Conservation (phyloP, 1,140 invertebrate genomes). For the Hesperophylax magnus region DNA sequence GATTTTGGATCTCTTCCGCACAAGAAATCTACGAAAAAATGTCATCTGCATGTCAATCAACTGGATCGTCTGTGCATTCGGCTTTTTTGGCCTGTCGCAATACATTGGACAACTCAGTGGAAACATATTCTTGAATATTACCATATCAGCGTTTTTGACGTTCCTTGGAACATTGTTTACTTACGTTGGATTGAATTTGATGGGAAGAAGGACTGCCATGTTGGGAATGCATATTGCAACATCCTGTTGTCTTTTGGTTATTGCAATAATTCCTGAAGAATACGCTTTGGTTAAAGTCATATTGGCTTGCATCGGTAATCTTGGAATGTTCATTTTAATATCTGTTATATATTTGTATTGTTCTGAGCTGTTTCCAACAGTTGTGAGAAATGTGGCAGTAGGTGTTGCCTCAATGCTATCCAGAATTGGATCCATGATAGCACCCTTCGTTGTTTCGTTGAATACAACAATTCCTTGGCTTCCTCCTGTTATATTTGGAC, state of each 20-base stretch:
- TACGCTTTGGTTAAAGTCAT: constrained; percentile 18
- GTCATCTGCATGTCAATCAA: constrained; percentile 80
- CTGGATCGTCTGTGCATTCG: constrained; percentile 82
- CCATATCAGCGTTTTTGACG: constrained; percentile 76
- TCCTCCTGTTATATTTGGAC: constrained; percentile 79
- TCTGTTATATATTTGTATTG: constrained; percentile 76
- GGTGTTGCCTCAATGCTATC: constrained; percentile 75
- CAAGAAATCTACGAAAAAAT: constrained; percentile 80
- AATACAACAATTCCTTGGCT: constrained; percentile 67
- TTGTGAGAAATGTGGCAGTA: constrained; percentile 77
- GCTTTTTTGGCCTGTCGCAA: constrained; percentile 83
- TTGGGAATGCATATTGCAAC: constrained; percentile 75
- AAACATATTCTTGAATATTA: constrained; percentile 82
- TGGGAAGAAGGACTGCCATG: constrained; percentile 77
- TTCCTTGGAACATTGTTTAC: constrained; percentile 79
- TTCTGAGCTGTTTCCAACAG: constrained; percentile 79
- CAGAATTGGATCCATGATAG: constrained; percentile 77
- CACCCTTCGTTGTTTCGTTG: constrained; percentile 75
- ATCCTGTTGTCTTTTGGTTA: constrained; percentile 75
- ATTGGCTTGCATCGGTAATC: constrained; percentile 75
- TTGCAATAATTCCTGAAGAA: constrained; percentile 69
- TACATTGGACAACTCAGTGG: constrained; percentile 81
- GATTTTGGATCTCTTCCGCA: constrained; percentile 79
- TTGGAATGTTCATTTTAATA: constrained; percentile 74
- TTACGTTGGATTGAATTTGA: constrained; percentile 75